Percentiles rank a stretch among this genome's conserved stretches.
Conservation (phyloP, 2,797 vertebrate species). For the Etheostoma perlongum region DNA sequence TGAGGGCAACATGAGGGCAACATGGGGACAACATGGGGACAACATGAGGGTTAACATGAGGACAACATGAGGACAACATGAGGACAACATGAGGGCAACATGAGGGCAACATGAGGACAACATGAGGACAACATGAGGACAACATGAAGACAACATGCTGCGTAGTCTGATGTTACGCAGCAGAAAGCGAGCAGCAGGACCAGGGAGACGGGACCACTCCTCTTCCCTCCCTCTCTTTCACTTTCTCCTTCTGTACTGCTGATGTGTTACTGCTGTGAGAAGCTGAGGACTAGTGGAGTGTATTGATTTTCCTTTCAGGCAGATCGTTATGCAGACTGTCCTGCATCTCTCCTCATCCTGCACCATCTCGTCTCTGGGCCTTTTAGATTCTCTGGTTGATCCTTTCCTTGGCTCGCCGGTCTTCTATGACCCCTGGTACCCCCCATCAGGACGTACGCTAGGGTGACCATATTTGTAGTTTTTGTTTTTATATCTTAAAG, state of each 20-base stretch:
- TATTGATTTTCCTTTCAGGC: constrained; percentile 65
- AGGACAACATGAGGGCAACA: too few relatives aligned
- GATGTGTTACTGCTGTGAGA: constrained; percentile 44
- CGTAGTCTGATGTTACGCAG: constrained; percentile 40
- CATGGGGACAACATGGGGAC: too few relatives aligned
- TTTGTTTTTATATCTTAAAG: too few relatives aligned
- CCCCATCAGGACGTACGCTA: constrained; percentile 48
- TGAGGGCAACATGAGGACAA: too few relatives aligned
- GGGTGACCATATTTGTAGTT: too few relatives aligned
- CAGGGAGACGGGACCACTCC: constrained; percentile 24
- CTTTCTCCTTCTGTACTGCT: constrained; percentile 40
- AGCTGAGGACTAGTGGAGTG: constrained; percentile 54
- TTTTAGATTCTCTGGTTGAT: constrained; percentile 43
- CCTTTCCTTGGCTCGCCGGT: constrained; percentile 14
- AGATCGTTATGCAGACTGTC: constrained; percentile 36
- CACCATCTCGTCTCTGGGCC: constrained; percentile 26
- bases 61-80: too few relatives aligned
- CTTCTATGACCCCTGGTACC: constrained; percentile 37
- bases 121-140: too few relatives aligned
- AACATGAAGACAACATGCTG: constrained; percentile 19
- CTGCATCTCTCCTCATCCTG: constrained; percentile 21
- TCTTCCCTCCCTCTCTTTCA: constrained; percentile 37
- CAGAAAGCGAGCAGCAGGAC: constrained; percentile 44
- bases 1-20: too few relatives aligned
- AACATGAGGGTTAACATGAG: too few relatives aligned